Base-by-base conservation (phyloP, 2,113 vertebrate species). In the Agelaius tricolor region DNA sequence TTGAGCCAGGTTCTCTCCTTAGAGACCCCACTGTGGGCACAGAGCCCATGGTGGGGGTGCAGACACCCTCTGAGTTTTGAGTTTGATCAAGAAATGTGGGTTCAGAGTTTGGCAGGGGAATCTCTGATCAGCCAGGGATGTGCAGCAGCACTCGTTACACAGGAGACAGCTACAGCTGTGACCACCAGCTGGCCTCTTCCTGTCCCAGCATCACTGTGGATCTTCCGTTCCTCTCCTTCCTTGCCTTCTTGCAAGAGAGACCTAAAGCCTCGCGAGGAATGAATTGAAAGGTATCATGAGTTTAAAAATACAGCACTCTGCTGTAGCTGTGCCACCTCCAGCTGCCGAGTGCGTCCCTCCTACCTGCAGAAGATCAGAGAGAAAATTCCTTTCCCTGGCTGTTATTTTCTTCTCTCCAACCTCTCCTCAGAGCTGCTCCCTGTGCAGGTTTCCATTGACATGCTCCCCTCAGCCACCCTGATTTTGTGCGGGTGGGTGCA, bases 1-100 rank as follows among this genome's bases (percentile, higher is more conserved):
- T 96, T 97, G 96, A 93, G 72, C 51, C 43, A 46, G 72, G 46
- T 67, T 69, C 80, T 49, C 46, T 77, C 31, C n/a, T 68, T 3
- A 13, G 30, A 18, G 21, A 7, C 17, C 17, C 14, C 0, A 5
- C 20, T 30, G 30, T 24, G 51, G 54, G 51, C 39, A 37, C 49
- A 49, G 59, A 5, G 15, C 24, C 9, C 0, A 0, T 16, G 19
- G 37, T 3, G 1, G 15, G 24, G 47, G 30, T 0, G 0, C 1
- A 4, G 44, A 24, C 21, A 76, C 13, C 13, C 30, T 55, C 58
- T 37, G 7, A 39, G 39, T 59, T 57, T 65, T 0, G 1, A 85
- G 41, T 19, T 0, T 0, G 69, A 37, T 82, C 31, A 28, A 44
- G 69, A 44, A 92, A 39, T 33, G 28, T 0, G 12, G 44, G 62